Conservation (phyloP, 2,113 vertebrate species). For the Podarcis muralis region DNA sequence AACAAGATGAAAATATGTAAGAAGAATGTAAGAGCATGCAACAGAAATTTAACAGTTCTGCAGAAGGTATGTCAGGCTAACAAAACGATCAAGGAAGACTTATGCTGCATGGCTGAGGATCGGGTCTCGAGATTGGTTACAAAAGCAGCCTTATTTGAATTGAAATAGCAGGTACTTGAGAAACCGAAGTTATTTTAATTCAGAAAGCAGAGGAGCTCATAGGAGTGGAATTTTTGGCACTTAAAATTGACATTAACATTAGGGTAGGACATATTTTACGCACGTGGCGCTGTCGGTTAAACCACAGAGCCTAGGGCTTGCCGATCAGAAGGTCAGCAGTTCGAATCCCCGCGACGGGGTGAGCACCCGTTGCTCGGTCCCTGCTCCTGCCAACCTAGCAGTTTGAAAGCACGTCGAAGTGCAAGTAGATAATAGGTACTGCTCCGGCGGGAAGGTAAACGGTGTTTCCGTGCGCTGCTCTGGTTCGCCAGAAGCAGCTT, state of each 20-base stretch:
- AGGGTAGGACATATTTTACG: slow-evolving; percentile 54
- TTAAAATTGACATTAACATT: slow-evolving; percentile 44
- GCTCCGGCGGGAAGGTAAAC: accelerated
- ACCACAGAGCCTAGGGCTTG: too few relatives aligned
- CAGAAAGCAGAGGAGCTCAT: slow-evolving; percentile 9
- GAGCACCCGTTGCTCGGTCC: too few relatives aligned
- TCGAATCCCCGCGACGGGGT: too few relatives aligned
- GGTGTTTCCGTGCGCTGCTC: too few relatives aligned
- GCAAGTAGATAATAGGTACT: too few relatives aligned
- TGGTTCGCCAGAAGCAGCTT: too few relatives aligned
- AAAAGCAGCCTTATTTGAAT: slow-evolving; percentile 27
- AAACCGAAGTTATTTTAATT: neutral
- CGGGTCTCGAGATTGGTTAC: slow-evolving; percentile 8
- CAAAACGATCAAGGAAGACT: slow-evolving; percentile 41
- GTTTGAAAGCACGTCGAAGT: too few relatives aligned
- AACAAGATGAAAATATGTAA: slow-evolving; percentile 38
- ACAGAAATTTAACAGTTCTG: neutral
- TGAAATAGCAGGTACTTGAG: slow-evolving; percentile 40
- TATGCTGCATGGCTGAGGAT: slow-evolving; percentile 42
- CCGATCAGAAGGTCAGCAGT: too few relatives aligned
- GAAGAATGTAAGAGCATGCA: slow-evolving; percentile 22
- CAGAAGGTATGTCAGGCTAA: slow-evolving; percentile 28
- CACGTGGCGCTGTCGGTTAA: too few relatives aligned
- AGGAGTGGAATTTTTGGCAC: slow-evolving; percentile 21
- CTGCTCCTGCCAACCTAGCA: too few relatives aligned